Percentiles rank a stretch among this genome's conserved stretches.
Conservation (phyloP, 2,797 vertebrate species). For the Furcifer pardalis region DNA sequence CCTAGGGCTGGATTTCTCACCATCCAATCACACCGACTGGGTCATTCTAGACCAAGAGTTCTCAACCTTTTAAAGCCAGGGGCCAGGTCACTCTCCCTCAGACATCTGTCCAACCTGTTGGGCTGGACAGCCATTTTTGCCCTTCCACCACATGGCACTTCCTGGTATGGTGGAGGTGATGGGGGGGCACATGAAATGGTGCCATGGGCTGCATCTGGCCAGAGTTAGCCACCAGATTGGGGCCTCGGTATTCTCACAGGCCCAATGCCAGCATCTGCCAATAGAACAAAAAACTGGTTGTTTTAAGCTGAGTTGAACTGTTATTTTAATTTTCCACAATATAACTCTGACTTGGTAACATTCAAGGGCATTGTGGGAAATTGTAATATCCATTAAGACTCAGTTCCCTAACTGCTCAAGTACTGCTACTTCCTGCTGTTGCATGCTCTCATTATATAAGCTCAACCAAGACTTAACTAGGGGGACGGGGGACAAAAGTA, state of each 20-base stretch:
- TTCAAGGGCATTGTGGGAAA: background rate
- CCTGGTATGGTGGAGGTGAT: no score
- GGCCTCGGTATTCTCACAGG: background rate
- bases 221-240: no score
- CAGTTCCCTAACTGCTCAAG: background rate
- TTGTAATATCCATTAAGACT: background rate
- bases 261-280: background rate
- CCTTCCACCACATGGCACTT: no score
- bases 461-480: background rate
- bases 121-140: no score
- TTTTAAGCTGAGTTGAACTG: background rate
- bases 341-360: background rate
- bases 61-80: no score
- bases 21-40: no score
- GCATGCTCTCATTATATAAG: background rate
- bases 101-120: no score
- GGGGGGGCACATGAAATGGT: no score
- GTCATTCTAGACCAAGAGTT: no score
- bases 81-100: no score
- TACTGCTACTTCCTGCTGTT: background rate
- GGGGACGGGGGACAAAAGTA: background rate
- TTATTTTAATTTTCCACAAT: background rate
- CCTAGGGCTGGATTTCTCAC: no score
- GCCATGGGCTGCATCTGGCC: no score
- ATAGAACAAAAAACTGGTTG: background rate